Percentiles rank a stretch among this genome's conserved stretches.
These are phyloP conservation scores for Cetonia aurata DNA, from an alignment of 2,888 invertebrate genomes.

Conservation along the genomic window DNA sequence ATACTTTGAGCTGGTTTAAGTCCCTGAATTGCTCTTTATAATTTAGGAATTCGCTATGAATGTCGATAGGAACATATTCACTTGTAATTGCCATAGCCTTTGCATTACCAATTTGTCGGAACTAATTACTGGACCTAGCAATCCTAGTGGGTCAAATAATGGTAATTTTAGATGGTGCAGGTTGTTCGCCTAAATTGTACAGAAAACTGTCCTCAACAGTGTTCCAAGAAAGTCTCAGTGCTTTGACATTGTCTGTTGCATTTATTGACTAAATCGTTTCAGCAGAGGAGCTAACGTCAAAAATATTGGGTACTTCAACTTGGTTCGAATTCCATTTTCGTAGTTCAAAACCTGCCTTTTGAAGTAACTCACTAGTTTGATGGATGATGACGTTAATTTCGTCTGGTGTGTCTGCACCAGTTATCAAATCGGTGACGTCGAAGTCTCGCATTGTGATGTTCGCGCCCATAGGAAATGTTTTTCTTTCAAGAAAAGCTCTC, in stretches of 20 bases:
- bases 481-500: neutral
- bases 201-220: slow-evolving; percentile 5
- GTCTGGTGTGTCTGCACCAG: slow-evolving; percentile 33
- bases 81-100: slow-evolving; percentile 19
- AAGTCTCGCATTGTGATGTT: too few relatives aligned
- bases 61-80: slow-evolving; percentile 13
- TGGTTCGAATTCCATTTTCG: slow-evolving; percentile 48
- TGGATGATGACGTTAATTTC: neutral
- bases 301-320: too few relatives aligned
- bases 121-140: slow-evolving; percentile 20
- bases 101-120: slow-evolving; percentile 28
- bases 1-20: neutral
- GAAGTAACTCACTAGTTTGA: slow-evolving; percentile 22
- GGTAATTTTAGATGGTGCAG: slow-evolving; percentile 18
- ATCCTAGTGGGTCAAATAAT: slow-evolving; percentile 27
- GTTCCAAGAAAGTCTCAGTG: slow-evolving; percentile 21
- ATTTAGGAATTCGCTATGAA: slow-evolving; percentile 2
- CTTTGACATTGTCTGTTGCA: slow-evolving; percentile 1
- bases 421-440: slow-evolving; percentile 50
- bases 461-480: too few relatives aligned
- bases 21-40: neutral
- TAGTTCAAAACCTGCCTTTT: slow-evolving; percentile 44
- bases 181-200: slow-evolving; percentile 19
- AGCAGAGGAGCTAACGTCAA: too few relatives aligned
- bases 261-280: neutral